Evolutionary conservation across 2,797 vertebrate species (phyloP), one percentile per base, ranked within the genome.

Genomic region (Dendrocincla tyrannina): DNA sequence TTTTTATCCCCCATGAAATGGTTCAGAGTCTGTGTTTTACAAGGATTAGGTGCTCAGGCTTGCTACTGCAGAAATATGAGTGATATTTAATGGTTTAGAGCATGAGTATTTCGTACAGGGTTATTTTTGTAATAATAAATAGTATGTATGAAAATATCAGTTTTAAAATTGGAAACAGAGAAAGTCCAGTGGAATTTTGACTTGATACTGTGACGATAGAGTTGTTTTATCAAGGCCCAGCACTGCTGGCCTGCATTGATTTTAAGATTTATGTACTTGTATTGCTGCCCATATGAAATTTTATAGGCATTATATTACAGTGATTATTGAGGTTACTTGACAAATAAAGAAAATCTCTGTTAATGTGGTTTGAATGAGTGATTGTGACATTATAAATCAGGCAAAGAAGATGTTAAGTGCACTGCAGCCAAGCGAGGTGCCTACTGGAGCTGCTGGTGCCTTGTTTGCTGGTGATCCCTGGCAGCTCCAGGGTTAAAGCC

Each of bases 261-360:
- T 74, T 77, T 70, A 25, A 53, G 72, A 88, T 89, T 44, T 32
- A 75, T 83, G 19, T n/a, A 23, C 84, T 93, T 70, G 59, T 79
- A 30, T 88, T 93, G 92, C 41, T 91, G 90, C 78, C 86, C 16
- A 0, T 88, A 82, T 91, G 75, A 89, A 95, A 90, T 87, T 95
- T 94, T 89, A 87, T 88, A 42, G 89, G 79, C 89, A 85, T 93
- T 91, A n/a, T 75, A 89, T 94, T 93, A 93, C 88, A 75, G 85
- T 41, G 92, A 79, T 72, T 83, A 88, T 77, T 91, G 93, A 93
- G 42, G 89, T 88, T 93, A 30, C 84, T 96, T 64, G 91, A 82
- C 60, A 77, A 92, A 96, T 87, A 91, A 79, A 96, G 94, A 92
- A 89, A 94, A 88, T 96, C 95, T 87, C 70, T 80, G 72, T 91